Evolutionary conservation across 1,140 invertebrate species (phyloP).

Genomic region (Drosophila trapezifrons): DNA sequence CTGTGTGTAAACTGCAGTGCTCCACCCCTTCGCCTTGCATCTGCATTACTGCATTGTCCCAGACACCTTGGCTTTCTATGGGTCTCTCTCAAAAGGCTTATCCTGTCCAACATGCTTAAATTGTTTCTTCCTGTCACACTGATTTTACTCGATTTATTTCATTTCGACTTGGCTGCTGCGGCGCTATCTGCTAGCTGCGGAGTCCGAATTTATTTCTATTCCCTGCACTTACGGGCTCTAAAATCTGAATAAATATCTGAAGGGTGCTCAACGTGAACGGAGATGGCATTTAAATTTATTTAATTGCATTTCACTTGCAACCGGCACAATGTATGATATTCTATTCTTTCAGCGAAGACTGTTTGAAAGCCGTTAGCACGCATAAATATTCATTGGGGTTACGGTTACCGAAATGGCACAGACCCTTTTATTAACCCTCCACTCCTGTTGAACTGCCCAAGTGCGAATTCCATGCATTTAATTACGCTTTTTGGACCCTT

Average conservation of each 20-base stretch:
- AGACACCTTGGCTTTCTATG: slow-evolving; percentile 64
- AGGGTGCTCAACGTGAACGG: slow-evolving; percentile 30
- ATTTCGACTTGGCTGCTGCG: slow-evolving; percentile 56
- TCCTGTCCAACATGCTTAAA: slow-evolving; percentile 81
- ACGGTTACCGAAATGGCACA: slow-evolving; percentile 16
- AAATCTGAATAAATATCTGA: slow-evolving; percentile 71
- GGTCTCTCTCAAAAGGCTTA: slow-evolving; percentile 57
- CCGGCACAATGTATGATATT: slow-evolving; percentile 20
- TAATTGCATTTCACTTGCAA: slow-evolving; percentile 59
- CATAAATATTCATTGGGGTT: slow-evolving; percentile 42
- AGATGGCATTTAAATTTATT: slow-evolving; percentile 57
- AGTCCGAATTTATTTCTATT: slow-evolving; percentile 64
- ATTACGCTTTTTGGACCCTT: slow-evolving; percentile 34
- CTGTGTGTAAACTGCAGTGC: slow-evolving; percentile 69
- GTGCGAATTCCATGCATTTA: slow-evolving; percentile 36
- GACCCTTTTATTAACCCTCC: slow-evolving; percentile 3
- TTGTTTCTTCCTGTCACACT: slow-evolving; percentile 81
- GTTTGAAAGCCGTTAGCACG: slow-evolving; percentile 25
- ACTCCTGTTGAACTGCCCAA: background rate
- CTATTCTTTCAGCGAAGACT: slow-evolving; percentile 6
- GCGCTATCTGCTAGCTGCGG: slow-evolving; percentile 24
- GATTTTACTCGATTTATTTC: slow-evolving; percentile 80
- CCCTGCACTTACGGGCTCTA: slow-evolving; percentile 53
- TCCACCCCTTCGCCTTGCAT: slow-evolving; percentile 1
- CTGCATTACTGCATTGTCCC: slow-evolving; percentile 71